These are phyloP conservation scores for Myripristis jacobus DNA, from an alignment of 2,797 vertebrate species.

Conservation along the genomic window DNA sequence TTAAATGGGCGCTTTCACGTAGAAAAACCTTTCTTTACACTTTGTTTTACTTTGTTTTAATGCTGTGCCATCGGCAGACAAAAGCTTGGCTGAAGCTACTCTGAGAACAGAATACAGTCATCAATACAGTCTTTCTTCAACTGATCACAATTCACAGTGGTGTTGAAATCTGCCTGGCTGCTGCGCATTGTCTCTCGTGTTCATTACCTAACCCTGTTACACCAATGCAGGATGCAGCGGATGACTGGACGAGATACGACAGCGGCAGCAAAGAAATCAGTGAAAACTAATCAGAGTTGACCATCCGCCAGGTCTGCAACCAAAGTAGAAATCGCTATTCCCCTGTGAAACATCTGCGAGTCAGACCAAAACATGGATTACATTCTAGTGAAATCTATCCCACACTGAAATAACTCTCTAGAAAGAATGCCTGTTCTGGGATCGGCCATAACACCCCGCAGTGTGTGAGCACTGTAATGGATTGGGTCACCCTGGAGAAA, in stretches of 20 bases:
- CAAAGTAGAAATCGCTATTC: slow-evolving; percentile 22
- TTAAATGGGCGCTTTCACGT: slow-evolving; percentile 30
- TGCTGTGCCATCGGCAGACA: slow-evolving; percentile 12
- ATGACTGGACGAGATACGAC: slow-evolving; percentile 44
- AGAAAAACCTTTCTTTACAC: slow-evolving; percentile 21
- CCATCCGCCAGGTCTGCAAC: slow-evolving; percentile 22
- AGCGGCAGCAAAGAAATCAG: neutral
- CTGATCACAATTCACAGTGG: slow-evolving; percentile 3
- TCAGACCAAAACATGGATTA: slow-evolving; percentile 33
- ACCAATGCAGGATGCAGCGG: neutral
- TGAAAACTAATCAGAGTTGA: slow-evolving; percentile 24
- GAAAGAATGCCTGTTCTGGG: slow-evolving; percentile 8
- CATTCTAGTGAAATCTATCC: slow-evolving; percentile 25
- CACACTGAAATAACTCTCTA: slow-evolving; percentile 15
- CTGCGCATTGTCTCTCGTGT: neutral
- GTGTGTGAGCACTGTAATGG: slow-evolving; percentile 6
- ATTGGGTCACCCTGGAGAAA: neutral
- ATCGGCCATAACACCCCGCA: slow-evolving; percentile 28
- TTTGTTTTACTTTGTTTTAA: slow-evolving; percentile 49
- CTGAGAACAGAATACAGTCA: slow-evolving; percentile 23
- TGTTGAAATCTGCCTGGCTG: slow-evolving; percentile 6
- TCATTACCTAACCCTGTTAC: slow-evolving; percentile 4
- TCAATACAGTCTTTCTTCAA: slow-evolving; percentile 15
- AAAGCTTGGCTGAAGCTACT: neutral
- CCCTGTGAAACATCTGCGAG: slow-evolving; percentile 22